Conservation (phyloP, 2,888 invertebrate species). For the Rhodophaea formosa region DNA sequence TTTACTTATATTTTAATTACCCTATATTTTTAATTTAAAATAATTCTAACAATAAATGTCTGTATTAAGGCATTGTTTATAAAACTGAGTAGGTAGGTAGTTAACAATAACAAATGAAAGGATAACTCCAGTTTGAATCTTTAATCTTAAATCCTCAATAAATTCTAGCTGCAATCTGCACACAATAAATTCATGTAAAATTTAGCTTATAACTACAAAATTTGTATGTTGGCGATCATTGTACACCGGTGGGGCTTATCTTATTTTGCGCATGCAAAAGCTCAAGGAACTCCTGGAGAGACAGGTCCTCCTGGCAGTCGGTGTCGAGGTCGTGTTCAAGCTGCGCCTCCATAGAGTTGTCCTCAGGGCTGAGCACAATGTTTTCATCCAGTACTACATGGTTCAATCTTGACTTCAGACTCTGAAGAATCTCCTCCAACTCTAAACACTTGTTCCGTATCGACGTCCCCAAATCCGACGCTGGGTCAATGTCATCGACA, state of each 20-base stretch:
- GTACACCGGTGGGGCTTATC: constrained; percentile 60
- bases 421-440: constrained; percentile 75
- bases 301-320: constrained; percentile 76
- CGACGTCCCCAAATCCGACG: constrained; percentile 74
- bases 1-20: too few species aligned
- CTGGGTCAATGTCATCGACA: constrained; percentile 74
- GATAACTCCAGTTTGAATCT: constrained; percentile 44
- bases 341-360: constrained; percentile 72
- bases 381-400: constrained; percentile 77
- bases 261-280: constrained; percentile 74
- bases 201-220: constrained; percentile 44
- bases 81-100: too few species aligned
- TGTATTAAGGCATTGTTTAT: too few species aligned
- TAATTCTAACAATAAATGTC: too few species aligned
- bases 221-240: constrained; percentile 46
- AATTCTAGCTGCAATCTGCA: constrained; percentile 65
- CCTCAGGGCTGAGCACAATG: constrained; percentile 74
- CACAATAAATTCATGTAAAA: constrained; percentile 67
- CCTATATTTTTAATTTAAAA: too few species aligned
- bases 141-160: constrained; percentile 52
- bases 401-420: constrained; percentile 73
- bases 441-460: constrained; percentile 76
- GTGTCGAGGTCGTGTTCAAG: constrained; percentile 77
- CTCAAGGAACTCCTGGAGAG: constrained; percentile 75
- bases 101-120: neutral